Evolutionary conservation across 1,140 invertebrate species (phyloP).

Genomic region (Odontomachus brunneus): DNA sequence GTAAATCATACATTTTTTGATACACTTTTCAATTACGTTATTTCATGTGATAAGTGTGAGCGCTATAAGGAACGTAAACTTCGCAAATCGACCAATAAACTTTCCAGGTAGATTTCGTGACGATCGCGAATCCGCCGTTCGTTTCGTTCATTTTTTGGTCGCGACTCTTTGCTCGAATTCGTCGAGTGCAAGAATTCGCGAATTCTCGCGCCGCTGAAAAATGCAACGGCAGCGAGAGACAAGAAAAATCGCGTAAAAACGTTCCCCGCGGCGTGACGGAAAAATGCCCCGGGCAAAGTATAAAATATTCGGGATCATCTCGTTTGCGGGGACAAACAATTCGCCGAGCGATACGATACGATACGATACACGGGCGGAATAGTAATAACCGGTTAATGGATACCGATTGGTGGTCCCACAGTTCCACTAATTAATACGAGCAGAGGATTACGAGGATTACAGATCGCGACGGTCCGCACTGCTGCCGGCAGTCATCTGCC

Average conservation of each 20-base stretch:
- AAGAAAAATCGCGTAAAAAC: background rate
- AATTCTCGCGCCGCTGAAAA: no score
- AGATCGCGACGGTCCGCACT: conserved; percentile 26
- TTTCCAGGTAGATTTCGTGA: no score
- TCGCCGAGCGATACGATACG: conserved; percentile 42
- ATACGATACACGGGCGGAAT: conserved; percentile 62
- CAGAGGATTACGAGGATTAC: conserved; percentile 70
- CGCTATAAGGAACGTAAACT: no score
- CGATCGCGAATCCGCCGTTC: no score
- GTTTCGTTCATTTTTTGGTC: no score
- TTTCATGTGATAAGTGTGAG: no score
- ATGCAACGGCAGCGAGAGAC: conserved; percentile 21
- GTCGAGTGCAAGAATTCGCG: no score
- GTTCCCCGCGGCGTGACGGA: background rate
- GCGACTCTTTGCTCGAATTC: no score
- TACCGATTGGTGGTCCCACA: conserved; percentile 73
- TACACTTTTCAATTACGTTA: no score
- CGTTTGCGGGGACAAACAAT: conserved; percentile 42
- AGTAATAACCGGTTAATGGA: conserved; percentile 75
- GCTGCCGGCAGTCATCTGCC: background rate
- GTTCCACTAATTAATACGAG: conserved; percentile 71
- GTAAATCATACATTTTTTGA: no score
- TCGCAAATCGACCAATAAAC: no score
- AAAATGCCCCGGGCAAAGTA: conserved; percentile 22
- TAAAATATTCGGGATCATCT: conserved; percentile 44